These are phyloP conservation scores for Caloenas nicobarica DNA, from an alignment of 2,113 vertebrate species.

Conservation along the genomic window DNA sequence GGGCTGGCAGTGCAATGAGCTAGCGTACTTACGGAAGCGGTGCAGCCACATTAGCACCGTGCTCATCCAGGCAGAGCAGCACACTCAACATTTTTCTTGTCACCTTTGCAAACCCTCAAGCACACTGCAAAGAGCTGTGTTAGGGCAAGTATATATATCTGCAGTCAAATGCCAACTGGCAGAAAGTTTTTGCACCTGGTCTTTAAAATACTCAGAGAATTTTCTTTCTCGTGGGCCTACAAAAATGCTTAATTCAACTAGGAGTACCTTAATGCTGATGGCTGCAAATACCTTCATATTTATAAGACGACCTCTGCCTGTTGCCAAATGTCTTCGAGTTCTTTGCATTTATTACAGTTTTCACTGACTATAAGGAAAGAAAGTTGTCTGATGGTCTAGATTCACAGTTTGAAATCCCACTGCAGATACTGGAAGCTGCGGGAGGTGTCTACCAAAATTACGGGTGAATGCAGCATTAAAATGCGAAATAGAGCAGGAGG, in stretches of 20 bases:
- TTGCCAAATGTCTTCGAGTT: not conserved
- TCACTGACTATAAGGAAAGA: not conserved
- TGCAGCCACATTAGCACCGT: not conserved
- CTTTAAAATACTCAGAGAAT: not conserved
- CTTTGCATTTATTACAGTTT: not conserved
- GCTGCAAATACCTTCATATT: not conserved
- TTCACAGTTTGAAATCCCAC: not conserved
- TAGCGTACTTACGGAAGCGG: not conserved
- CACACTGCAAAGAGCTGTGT: not conserved
- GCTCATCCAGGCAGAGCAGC: not conserved
- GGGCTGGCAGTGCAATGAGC: not conserved
- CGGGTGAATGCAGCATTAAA: not conserved
- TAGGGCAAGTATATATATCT: not conserved
- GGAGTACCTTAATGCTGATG: not conserved
- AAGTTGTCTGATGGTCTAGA: not conserved
- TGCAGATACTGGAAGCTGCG: not conserved
- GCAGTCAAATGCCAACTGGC: not conserved
- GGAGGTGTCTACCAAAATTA: not conserved
- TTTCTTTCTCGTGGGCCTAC: not conserved
- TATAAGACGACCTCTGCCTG: not conserved
- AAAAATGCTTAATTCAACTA: not conserved
- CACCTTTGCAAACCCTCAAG: not conserved
- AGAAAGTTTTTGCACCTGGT: not conserved
- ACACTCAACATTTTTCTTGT: not conserved
- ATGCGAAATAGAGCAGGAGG: not conserved